Base-by-base conservation (phyloP, 2,797 vertebrate species). In the Sebastes melanostomus region DNA sequence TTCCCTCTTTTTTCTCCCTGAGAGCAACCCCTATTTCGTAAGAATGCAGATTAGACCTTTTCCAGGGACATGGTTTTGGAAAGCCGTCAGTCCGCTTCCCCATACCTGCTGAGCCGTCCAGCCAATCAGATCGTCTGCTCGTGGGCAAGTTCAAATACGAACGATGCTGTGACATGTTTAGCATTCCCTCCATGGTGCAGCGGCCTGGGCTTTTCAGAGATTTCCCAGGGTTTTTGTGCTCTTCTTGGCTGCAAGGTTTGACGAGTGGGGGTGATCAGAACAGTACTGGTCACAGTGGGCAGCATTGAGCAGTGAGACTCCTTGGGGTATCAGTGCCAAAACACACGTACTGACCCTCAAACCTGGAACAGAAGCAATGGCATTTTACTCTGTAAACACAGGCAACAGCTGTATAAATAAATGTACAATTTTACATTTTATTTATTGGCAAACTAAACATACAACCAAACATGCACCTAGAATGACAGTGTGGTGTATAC, bases 101-200 rank as follows among this genome's bases (percentile, higher is more conserved):
- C 93, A 95, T 94, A 92, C 91, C 90, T 90, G 79, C 65, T 77
- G 65, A 72, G 54, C 73, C 29, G 61, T 72, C 11, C 73, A 88
- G 73, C 86, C 91, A 94, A 90, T 93, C 81, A 18, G 46, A 77
- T 58, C 0, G 3, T 7, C 69, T 7, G 60, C 76, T 72, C 66
- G 72, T 36, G 79, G 88, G 85, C 94, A 88, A 87, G 93, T 94
- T 93, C 13, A 66, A 90, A 87, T 93, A 84, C 65, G 90, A 89
- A 90, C 86, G 62, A 88, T 86, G 88, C 89, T 80, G 82, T 63
- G 75, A 89, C 86, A 84, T 83, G 93, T 93, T 93, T 89, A 91
- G 85, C 91, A 94, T 94, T 95, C 91, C 66, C 87, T 66, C 65
- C 60, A 52, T 72, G 81, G 24, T 58, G 58, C 63, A 77, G 78